Evolutionary conservation across 2,797 vertebrate genomes (phyloP).

Genomic region (Chaunax sp.): DNA sequence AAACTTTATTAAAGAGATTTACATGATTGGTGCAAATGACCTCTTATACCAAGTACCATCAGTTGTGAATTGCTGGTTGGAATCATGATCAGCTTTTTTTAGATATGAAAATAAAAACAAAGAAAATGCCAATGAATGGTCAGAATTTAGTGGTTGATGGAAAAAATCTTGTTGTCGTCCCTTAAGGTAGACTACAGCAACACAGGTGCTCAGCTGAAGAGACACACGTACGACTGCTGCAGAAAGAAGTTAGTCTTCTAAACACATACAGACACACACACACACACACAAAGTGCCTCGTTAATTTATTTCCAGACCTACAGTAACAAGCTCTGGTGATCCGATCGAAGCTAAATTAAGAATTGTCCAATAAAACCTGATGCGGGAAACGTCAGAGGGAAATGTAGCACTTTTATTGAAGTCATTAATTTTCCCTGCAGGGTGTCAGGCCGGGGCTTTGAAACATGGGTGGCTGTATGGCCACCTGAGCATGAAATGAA

Average conservation of each 20-base stretch:
- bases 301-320: conserved; percentile 39
- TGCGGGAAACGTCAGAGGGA: conserved; percentile 62
- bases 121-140: conserved; percentile 15
- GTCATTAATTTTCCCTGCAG: conserved; percentile 81
- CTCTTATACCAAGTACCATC: too few relatives aligned
- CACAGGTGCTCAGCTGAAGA: conserved; percentile 18
- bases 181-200: not conserved
- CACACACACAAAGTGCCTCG: conserved; percentile 22
- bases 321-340: conserved; percentile 55
- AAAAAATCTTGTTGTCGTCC: not conserved
- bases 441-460: conserved; percentile 51
- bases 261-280: conserved; percentile 6
- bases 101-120: too few relatives aligned
- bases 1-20: too few relatives aligned
- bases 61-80: too few relatives aligned
- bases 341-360: conserved; percentile 70
- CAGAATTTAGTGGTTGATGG: not conserved
- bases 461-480: conserved; percentile 46
- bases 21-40: too few relatives aligned
- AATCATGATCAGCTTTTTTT: too few relatives aligned
- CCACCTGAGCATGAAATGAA: conserved; percentile 76
- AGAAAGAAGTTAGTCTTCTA: conserved; percentile 18
- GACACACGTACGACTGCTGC: conserved; percentile 9
- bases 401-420: conserved; percentile 80
- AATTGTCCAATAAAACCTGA: conserved; percentile 62